Percentiles rank a stretch among this genome's conserved stretches.
Conservation (phyloP, 2,797 vertebrate genomes). For the Enteromius argenteus region DNA sequence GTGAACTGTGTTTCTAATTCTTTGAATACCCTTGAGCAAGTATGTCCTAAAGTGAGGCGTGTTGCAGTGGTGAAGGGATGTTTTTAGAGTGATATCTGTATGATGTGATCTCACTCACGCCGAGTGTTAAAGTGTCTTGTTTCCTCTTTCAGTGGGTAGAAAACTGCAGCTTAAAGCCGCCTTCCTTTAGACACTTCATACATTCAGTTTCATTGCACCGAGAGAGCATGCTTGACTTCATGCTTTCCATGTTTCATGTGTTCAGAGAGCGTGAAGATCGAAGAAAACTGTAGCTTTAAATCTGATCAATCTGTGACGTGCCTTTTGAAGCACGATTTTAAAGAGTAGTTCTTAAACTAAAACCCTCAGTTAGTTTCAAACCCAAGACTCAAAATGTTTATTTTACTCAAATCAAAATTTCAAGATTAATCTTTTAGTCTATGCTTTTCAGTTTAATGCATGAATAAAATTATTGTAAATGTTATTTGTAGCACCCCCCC, state of each 20-base stretch:
- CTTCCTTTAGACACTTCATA: constrained; percentile 44
- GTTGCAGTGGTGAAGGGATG: background rate
- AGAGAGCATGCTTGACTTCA: background rate
- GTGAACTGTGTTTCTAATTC: background rate
- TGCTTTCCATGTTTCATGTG: background rate
- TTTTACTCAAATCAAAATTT: too few species aligned
- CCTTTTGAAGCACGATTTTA: background rate
- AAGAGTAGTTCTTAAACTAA: background rate
- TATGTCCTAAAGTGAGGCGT: too few species aligned
- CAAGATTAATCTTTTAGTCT: too few species aligned
- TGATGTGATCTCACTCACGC: background rate
- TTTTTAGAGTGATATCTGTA: background rate
- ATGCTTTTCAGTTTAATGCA: background rate
- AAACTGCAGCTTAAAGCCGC: constrained; percentile 47
- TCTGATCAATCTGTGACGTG: background rate
- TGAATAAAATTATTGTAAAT: background rate
- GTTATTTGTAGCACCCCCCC: background rate
- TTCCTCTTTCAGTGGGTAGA: constrained; percentile 50
- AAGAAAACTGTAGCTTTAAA: background rate
- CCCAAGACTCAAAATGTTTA: too few species aligned
- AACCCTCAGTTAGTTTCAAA: background rate
- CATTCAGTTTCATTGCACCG: constrained; percentile 19
- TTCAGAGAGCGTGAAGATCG: background rate
- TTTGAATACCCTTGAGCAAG: background rate
- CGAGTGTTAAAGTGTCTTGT: constrained; percentile 5